phyloP scores from a whole-genome alignment of 2,113 vertebrate species.

The Lophura nycthemera region DNA sequence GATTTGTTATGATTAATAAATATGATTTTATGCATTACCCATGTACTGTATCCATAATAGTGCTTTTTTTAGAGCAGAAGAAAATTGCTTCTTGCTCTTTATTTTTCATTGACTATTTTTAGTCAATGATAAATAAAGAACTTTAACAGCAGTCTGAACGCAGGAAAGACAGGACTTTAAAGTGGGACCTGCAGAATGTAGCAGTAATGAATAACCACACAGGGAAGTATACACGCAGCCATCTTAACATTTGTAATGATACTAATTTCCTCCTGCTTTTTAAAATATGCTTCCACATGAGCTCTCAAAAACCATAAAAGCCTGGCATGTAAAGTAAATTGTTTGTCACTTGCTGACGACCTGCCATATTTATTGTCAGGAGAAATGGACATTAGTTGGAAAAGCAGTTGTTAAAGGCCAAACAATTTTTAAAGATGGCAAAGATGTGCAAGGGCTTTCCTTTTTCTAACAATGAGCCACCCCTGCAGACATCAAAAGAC shows the following conservation, averaged over 20 bases:
- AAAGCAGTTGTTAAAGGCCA: conserved; percentile 99
- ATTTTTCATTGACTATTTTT: conserved; percentile 69
- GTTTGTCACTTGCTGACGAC: conserved; percentile 90
- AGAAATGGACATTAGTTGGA: conserved; percentile 97
- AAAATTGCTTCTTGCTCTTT: conserved; percentile 66
- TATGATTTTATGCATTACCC: conserved; percentile 52
- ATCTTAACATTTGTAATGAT: conserved; percentile 85
- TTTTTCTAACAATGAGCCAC: conserved; percentile 95
- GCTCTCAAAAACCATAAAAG: conserved; percentile 90
- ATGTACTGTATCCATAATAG: conserved; percentile 19
- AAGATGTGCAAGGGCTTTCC: conserved; percentile 92
- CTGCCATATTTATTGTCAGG: conserved; percentile 96
- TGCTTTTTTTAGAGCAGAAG: conserved; percentile 50
- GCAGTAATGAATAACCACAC: conserved; percentile 46
- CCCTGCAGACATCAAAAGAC: conserved; percentile 99
- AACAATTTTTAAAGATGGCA: conserved; percentile 93
- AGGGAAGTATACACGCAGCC: neutral
- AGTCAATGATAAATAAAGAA: conserved; percentile 76
- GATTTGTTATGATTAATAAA: conserved; percentile 70
- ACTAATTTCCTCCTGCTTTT: conserved; percentile 86
- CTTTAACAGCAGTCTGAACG: conserved; percentile 49
- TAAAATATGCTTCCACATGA: conserved; percentile 93
- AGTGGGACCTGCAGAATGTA: conserved; percentile 44
- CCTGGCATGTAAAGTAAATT: conserved; percentile 90
- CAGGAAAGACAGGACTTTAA: conserved; percentile 49